Conservation (phyloP, 2,797 vertebrate species). For the Coccyzus lansbergi region DNA sequence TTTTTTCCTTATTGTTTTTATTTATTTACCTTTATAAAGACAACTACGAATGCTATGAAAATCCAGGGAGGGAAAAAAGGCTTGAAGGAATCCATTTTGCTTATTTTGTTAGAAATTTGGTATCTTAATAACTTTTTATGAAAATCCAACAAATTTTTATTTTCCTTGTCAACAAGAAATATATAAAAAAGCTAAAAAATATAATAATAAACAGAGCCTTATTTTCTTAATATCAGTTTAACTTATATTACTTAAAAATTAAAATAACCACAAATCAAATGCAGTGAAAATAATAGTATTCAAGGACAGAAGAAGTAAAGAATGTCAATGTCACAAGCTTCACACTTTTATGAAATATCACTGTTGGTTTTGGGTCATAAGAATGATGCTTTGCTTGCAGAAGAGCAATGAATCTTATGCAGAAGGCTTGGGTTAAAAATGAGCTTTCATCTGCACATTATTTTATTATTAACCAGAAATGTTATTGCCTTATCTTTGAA, state of each 20-base stretch:
- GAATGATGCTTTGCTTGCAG: constrained; percentile 18
- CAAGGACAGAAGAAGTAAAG: background rate
- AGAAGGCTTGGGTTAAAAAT: background rate
- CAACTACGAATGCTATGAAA: background rate
- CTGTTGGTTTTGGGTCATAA: background rate
- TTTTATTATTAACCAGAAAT: constrained; percentile 53
- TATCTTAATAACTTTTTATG: background rate
- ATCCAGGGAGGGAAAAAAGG: fast-evolving
- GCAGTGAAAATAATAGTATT: background rate
- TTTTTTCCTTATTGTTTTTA: background rate
- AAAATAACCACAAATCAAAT: background rate
- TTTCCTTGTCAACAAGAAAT: background rate
- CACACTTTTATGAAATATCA: constrained; percentile 3
- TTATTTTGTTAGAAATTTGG: background rate
- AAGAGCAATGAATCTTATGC: constrained; percentile 19
- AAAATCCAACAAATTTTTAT: background rate
- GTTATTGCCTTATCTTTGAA: constrained; percentile 60
- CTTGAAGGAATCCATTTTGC: background rate
- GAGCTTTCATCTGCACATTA: constrained; percentile 28
- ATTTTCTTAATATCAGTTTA: background rate
- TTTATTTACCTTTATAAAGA: background rate
- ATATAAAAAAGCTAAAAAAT: background rate
- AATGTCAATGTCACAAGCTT: background rate
- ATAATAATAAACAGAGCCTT: background rate
- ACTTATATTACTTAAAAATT: background rate